These are phyloP conservation scores for Anarrhichthys ocellatus DNA, from an alignment of 2,113 vertebrate genomes.

Conservation along the genomic window DNA sequence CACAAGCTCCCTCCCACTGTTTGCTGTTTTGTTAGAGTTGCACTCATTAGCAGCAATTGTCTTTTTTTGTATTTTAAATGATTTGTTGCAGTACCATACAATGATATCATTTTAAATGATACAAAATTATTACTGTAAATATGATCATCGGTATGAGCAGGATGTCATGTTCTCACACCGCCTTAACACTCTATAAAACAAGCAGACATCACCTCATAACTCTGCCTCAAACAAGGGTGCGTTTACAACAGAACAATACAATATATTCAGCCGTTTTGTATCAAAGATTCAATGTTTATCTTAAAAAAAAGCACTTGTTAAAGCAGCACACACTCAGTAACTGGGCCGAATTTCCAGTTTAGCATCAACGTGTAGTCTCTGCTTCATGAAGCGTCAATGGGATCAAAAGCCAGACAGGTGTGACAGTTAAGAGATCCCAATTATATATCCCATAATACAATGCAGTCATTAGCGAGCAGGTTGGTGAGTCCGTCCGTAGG, in stretches of 20 bases:
- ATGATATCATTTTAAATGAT: constrained; percentile 51
- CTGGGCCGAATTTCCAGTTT: constrained; percentile 67
- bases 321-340: constrained; percentile 59
- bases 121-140: constrained; percentile 14
- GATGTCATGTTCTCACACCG: constrained; percentile 17
- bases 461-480: constrained; percentile 19
- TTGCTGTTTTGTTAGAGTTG: constrained; percentile 17
- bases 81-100: constrained; percentile 32
- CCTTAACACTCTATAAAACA: constrained; percentile 34
- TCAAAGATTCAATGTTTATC: constrained; percentile 46
- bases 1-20: not conserved
- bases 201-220: constrained; percentile 1
- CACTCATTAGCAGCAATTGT: constrained; percentile 42
- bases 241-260: constrained; percentile 39
- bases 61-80: constrained; percentile 18
- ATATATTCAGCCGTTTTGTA: constrained; percentile 38
- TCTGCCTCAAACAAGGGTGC: constrained; percentile 28
- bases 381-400: constrained; percentile 35
- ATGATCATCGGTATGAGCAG: constrained; percentile 10
- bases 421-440: constrained; percentile 43
- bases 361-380: constrained; percentile 38
- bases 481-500: constrained; percentile 33
- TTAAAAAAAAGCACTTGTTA: constrained; percentile 39
- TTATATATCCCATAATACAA: constrained; percentile 33
- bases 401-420: constrained; percentile 56